Percentiles rank a stretch among this genome's conserved stretches.
Conservation (phyloP, 2,888 invertebrate genomes). For the Chrysomela aeneicollis region DNA sequence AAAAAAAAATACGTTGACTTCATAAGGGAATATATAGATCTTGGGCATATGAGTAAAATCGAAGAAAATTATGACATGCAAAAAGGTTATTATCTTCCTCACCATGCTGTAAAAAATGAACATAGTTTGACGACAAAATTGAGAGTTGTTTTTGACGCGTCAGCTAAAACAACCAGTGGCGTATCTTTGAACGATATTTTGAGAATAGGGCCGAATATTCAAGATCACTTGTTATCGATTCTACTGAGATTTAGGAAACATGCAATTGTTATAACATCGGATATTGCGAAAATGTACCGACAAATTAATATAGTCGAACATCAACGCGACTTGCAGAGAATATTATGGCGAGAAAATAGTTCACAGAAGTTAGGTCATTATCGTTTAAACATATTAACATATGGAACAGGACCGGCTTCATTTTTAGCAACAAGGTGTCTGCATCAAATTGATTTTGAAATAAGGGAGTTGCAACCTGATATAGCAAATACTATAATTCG, state of each 20-base stretch:
- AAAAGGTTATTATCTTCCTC: slow-evolving; percentile 25
- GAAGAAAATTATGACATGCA: not conserved
- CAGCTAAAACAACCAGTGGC: no score
- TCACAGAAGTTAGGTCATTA: not conserved
- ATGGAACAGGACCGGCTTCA: slow-evolving; percentile 24
- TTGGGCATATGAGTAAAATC: slow-evolving; percentile 29
- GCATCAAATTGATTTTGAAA: slow-evolving; percentile 26
- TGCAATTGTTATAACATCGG: slow-evolving; percentile 19
- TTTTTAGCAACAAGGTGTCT: slow-evolving; percentile 30
- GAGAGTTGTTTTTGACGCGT: no score
- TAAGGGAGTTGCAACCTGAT: slow-evolving; percentile 14
- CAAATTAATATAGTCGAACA: slow-evolving; percentile 15
- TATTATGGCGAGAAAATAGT: slow-evolving; percentile 50
- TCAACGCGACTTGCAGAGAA: slow-evolving; percentile 44
- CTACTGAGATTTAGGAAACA: slow-evolving; percentile 18
- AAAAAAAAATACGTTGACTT: slow-evolving; percentile 28
- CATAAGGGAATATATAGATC: slow-evolving; percentile 28
- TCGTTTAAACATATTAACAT: slow-evolving; percentile 23
- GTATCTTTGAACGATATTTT: slow-evolving; percentile 28
- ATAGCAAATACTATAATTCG: slow-evolving; percentile 14
- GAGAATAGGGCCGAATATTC: slow-evolving; percentile 20
- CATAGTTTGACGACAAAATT: slow-evolving; percentile 23
- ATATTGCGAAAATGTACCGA: slow-evolving; percentile 31
- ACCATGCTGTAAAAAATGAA: slow-evolving; percentile 23
- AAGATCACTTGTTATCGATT: slow-evolving; percentile 18